Conservation (phyloP, 2,888 invertebrate species). For the Eupithecia subumbrata region DNA sequence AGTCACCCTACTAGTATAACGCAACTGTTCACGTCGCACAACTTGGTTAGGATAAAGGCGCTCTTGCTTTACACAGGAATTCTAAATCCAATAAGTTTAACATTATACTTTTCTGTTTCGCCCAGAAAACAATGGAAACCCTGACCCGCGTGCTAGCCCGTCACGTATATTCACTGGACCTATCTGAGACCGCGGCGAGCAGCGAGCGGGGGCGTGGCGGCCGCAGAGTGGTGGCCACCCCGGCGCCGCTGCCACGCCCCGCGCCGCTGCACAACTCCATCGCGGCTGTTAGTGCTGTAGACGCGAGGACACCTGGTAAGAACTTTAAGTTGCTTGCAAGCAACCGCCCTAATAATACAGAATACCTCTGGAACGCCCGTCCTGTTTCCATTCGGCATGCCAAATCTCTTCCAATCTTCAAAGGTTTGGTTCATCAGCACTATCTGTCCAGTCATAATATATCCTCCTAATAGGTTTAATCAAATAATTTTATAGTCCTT, state of each 20-base stretch:
- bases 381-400: no score
- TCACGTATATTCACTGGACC: slow-evolving; percentile 96
- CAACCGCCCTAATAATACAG: background rate
- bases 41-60: no score
- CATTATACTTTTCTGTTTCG: background rate
- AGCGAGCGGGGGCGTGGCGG: slow-evolving; percentile 57
- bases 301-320: slow-evolving; percentile 52
- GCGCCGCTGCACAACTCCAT: slow-evolving; percentile 50
- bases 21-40: no score
- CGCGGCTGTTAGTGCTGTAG: slow-evolving; percentile 41
- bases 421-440: no score
- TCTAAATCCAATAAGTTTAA: background rate
- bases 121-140: slow-evolving; percentile 97
- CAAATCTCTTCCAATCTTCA: no score
- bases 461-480: no score
- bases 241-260: slow-evolving; percentile 57
- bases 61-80: no score
- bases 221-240: slow-evolving; percentile 44
- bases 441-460: no score
- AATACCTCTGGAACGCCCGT: no score
- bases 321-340: background rate
- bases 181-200: slow-evolving; percentile 92
- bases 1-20: no score
- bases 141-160: slow-evolving; percentile 96
- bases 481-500: no score